Evolutionary conservation across 2,113 vertebrate genomes (phyloP).

Genomic region (Mesitornis unicolor): DNA sequence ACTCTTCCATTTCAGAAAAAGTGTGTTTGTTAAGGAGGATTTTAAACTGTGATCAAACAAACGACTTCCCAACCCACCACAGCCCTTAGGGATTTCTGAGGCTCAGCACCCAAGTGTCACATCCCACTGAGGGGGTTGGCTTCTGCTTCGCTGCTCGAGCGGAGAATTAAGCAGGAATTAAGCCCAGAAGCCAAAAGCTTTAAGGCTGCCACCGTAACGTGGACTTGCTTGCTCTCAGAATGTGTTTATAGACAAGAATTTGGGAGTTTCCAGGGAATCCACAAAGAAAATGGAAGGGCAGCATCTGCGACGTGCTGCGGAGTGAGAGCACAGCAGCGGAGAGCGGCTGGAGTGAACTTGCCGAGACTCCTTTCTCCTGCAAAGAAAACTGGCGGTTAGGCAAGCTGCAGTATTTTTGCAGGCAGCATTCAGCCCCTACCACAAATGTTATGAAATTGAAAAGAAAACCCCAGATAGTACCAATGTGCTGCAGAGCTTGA

Average conservation of each 20-base stretch:
- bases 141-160: neutral
- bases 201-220: neutral
- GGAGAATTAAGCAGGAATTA: neutral
- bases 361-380: neutral
- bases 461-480: neutral
- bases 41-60: neutral
- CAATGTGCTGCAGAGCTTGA: neutral
- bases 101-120: neutral
- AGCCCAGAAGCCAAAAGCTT: neutral
- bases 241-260: slow-evolving; percentile 10
- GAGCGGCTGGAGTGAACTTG: neutral
- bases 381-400: neutral
- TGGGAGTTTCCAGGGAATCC: slow-evolving; percentile 8
- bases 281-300: neutral
- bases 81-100: neutral
- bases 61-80: neutral
- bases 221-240: neutral
- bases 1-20: neutral
- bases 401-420: neutral
- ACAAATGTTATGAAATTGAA: neutral
- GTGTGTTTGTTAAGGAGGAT: neutral
- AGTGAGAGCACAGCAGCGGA: neutral
- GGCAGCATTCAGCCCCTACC: neutral
- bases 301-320: neutral
- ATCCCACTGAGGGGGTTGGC: neutral